Percentiles rank a stretch among this genome's conserved stretches.
Conservation (phyloP, 1,140 invertebrate genomes). For the Xylocopa sonorina region DNA sequence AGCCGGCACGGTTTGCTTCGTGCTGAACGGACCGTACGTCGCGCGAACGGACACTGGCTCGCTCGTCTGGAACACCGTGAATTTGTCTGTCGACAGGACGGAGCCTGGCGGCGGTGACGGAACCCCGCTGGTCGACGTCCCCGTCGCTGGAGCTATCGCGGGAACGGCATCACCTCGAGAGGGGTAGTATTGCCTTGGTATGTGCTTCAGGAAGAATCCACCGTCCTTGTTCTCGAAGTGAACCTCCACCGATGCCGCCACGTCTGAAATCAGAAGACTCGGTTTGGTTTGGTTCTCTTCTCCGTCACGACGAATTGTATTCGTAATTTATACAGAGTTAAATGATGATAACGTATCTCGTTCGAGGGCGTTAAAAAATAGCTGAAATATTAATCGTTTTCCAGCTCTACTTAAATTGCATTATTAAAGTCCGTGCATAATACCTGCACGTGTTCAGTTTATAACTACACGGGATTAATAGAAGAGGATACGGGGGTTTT, state of each 20-base stretch:
- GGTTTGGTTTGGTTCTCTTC: no score
- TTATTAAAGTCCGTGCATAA: background rate
- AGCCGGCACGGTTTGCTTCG: constrained; percentile 95
- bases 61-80: constrained; percentile 93
- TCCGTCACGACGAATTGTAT: no score
- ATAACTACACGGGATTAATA: background rate
- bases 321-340: no score
- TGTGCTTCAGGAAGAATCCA: constrained; percentile 93
- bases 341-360: no score
- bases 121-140: constrained; percentile 53
- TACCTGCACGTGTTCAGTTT: background rate
- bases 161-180: constrained; percentile 75
- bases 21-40: constrained; percentile 95
- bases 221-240: constrained; percentile 95
- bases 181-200: constrained; percentile 84
- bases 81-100: constrained; percentile 89
- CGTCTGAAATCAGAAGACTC: constrained; percentile 69
- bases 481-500: background rate
- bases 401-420: background rate
- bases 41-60: constrained; percentile 93
- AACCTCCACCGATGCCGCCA: constrained; percentile 87
- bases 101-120: constrained; percentile 82
- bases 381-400: background rate
- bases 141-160: constrained; percentile 61
- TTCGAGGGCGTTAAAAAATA: no score